Percentiles rank a stretch among this genome's conserved stretches.
Conservation (phyloP, 2,888 invertebrate genomes). For the Hypena proboscidalis region DNA sequence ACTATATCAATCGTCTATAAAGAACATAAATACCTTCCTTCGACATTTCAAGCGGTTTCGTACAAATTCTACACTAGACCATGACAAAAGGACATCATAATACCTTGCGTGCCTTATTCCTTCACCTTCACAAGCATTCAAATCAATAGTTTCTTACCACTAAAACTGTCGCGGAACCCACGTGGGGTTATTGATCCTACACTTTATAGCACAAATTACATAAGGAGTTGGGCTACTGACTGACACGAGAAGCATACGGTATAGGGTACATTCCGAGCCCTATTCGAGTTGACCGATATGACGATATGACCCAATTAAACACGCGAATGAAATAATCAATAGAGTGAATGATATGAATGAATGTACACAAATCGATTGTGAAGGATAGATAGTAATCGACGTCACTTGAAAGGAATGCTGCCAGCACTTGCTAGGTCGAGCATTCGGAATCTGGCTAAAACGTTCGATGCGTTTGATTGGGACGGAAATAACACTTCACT, state of each 20-base stretch:
- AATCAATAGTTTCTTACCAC: slow-evolving; percentile 2
- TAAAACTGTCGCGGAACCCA: neutral
- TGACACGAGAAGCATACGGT: slow-evolving; percentile 25
- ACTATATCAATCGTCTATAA: too few species aligned
- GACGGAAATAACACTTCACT: too few species aligned
- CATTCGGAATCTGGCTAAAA: slow-evolving; percentile 30
- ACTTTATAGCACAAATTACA: slow-evolving; percentile 33
- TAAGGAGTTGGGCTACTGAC: slow-evolving; percentile 36
- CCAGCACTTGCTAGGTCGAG: slow-evolving; percentile 40
- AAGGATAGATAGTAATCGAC: slow-evolving; percentile 53
- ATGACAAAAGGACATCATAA: too few species aligned
- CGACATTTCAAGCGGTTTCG: too few species aligned
- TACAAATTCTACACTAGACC: too few species aligned
- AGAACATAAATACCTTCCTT: too few species aligned
- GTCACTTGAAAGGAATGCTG: slow-evolving; percentile 56
- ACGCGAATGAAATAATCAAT: slow-evolving; percentile 56
- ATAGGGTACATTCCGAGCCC: slow-evolving; percentile 23
- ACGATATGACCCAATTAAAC: slow-evolving; percentile 71
- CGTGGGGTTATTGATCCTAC: slow-evolving; percentile 29
- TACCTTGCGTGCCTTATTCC: too few species aligned
- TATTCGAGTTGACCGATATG: slow-evolving; percentile 48
- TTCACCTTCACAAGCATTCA: neutral
- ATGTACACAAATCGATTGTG: slow-evolving; percentile 50
- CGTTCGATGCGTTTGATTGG: slow-evolving; percentile 6
- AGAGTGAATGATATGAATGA: slow-evolving; percentile 48